Evolutionary conservation across 2,113 vertebrate genomes (phyloP).

Genomic region (Stegostoma tigrinum): DNA sequence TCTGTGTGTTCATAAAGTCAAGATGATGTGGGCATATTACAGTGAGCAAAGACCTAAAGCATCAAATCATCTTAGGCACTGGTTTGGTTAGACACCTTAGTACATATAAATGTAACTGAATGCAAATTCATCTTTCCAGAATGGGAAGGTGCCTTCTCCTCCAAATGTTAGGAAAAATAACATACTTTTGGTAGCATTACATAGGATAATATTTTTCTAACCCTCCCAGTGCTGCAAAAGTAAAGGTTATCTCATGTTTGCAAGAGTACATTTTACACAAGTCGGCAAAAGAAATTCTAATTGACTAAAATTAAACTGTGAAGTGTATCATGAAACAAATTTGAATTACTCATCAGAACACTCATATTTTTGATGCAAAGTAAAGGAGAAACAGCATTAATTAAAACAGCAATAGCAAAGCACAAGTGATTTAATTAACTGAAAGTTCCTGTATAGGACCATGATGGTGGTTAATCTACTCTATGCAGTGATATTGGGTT

Average conservation of each 20-base stretch:
- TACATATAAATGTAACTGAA: slow-evolving; percentile 15
- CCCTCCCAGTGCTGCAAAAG: background rate
- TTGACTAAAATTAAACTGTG: background rate
- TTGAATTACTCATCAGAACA: background rate
- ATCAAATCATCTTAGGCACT: slow-evolving; percentile 25
- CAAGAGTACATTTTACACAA: background rate
- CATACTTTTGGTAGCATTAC: background rate
- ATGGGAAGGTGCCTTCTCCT: background rate
- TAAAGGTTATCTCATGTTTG: background rate
- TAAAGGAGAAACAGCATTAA: background rate
- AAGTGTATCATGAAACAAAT: background rate
- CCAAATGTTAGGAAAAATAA: background rate
- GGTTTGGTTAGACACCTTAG: background rate
- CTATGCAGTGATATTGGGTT: background rate
- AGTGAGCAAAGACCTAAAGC: background rate
- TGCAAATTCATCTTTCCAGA: background rate
- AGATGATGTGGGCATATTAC: background rate
- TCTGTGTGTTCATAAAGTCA: slow-evolving; percentile 5
- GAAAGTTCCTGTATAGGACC: background rate
- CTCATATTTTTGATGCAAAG: background rate
- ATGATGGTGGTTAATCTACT: background rate
- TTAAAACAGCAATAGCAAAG: background rate
- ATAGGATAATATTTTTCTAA: background rate
- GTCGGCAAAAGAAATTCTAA: background rate
- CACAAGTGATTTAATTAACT: background rate